Base-by-base conservation (phyloP, 2,113 vertebrate species). In the Acanthochromis polyacanthus region DNA sequence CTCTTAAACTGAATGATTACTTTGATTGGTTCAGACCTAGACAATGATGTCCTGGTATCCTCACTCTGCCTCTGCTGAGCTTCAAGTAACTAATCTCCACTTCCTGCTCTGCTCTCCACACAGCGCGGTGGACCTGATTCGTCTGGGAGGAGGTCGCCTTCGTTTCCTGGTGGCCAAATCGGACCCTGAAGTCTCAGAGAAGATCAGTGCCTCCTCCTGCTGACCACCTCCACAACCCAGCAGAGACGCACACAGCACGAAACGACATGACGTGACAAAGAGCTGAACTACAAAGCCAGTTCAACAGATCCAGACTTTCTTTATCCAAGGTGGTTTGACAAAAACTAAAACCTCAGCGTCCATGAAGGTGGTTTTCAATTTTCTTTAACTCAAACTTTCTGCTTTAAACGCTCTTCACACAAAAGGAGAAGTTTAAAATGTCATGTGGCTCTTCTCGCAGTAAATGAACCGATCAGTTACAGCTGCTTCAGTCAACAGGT, bases 81-180 rank as follows among this genome's bases (percentile, higher is more conserved):
- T 46, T 59, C 28, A 43, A 11, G 75, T 91, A 91, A 88, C 83
- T 11, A 88, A 65, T 66, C 81, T 50, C 30, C 66, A 4, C 78
- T 65, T 71, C 76, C 32, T 50, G 68, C 25, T 14, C 0, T 53
- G 65, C 69, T 22, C 91, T 20, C 25, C 46, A 71, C 62, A 19
- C 94, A 99, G 98, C 9, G 98, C 97, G 0, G 97, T 99, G 87
- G 97, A 98, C 45, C 95, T 98, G 91, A 99, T 99, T 89, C 95
- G 97, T 48, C 94, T 96, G 0, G 97, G 97, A 5, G 97, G 97
- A 4, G 96, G 95, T 73, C 96, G 95, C 73, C 95, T 98, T 68
- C 93, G 95, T 19, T 98, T 99, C 83, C 95, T 99, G 57, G 96
- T 99, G 10, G 97, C 97, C 90, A 99, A 98, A 88, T 98, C 97